These are phyloP conservation scores for Morpho achilles DNA, from an alignment of 2,888 invertebrate genomes.

Conservation along the genomic window DNA sequence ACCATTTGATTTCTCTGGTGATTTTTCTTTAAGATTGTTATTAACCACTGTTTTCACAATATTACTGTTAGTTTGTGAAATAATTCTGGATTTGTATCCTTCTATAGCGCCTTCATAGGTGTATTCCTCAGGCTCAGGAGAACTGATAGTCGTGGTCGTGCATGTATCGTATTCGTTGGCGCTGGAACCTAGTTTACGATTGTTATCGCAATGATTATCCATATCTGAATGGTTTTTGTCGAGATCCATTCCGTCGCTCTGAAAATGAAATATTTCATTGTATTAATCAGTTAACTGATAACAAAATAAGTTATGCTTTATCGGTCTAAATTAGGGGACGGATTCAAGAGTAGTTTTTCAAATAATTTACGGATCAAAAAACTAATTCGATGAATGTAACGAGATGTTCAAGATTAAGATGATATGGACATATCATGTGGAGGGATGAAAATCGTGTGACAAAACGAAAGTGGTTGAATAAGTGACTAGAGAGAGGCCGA, in stretches of 20 bases:
- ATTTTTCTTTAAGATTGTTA: constrained; percentile 67
- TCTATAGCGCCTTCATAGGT: constrained; percentile 93
- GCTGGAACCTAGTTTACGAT: constrained; percentile 71
- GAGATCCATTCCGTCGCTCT: constrained; percentile 82
- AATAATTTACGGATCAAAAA: too few relatives aligned
- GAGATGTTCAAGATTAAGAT: too few relatives aligned
- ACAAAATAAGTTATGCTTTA: too few relatives aligned
- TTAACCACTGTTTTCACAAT: constrained; percentile 66
- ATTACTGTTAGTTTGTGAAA: constrained; percentile 77
- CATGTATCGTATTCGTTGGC: constrained; percentile 83
- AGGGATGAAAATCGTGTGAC: too few relatives aligned
- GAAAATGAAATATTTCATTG: constrained; percentile 37
- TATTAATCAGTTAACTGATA: not conserved
- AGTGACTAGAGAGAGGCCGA: too few relatives aligned
- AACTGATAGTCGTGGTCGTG: constrained; percentile 83
- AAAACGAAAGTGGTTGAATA: too few relatives aligned
- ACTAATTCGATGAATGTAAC: too few relatives aligned
- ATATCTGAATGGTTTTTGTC: constrained; percentile 76
- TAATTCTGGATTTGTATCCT: constrained; percentile 89
- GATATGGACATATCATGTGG: too few relatives aligned
- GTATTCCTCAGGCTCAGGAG: constrained; percentile 87
- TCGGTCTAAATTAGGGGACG: too few relatives aligned
- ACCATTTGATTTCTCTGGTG: constrained; percentile 61
- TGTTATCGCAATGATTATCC: constrained; percentile 68
- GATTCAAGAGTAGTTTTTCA: too few relatives aligned